Base-by-base conservation (phyloP, 2,888 invertebrate species). In the Polymixis lichenea region DNA sequence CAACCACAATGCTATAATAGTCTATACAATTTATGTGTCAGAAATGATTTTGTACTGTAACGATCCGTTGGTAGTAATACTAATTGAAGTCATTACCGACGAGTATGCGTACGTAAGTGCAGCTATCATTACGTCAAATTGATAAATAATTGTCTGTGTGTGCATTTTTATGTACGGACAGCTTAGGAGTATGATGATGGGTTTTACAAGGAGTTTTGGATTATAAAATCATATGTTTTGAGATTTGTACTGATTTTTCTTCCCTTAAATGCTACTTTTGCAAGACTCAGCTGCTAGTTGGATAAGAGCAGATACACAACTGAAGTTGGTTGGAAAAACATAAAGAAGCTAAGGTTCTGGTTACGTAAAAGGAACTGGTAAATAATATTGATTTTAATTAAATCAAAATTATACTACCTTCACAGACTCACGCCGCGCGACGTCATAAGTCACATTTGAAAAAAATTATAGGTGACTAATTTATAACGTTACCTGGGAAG, bases 141-240 rank as follows among this genome's bases (percentile, higher is more conserved):
- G 95, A 94, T 95, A 94, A 94, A 95, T 95, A 95, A 95, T 95
- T 94, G 92, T 90, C 87, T 89, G 88, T 90, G 67, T 85, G 67
- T 90, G 89, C 88, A 90, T 89, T 92, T 90, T 88, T 81, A 82
- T 80, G 84, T 86, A 85, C 60, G 58, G 68, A 64, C 28, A 70
- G 71, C 58, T 77, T 66, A 62, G 38, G n/a, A 69, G 25, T 32
- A 43, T 51, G 43, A 64, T 67, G 62, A 28, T 75, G 32, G 49
- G 25, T 11, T 46, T 67, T 80, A 25, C 28, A 8, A 25, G 13
- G 25, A 62, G 25, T 0, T 46, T 58, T 43, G 4, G 15, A 19
- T 71, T 69, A 0, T 22, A 67, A 60, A 65, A n/a, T 61, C 1
- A 43, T 22, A n/a, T 9, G 3, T 51, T 38, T 51, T 51, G 22